A percentile compares a stretch with the other conserved stretches of the same genome.
Evolutionary conservation across 2,797 vertebrate species (phyloP).

Genomic region (Cynodonichthys magdalenae): DNA sequence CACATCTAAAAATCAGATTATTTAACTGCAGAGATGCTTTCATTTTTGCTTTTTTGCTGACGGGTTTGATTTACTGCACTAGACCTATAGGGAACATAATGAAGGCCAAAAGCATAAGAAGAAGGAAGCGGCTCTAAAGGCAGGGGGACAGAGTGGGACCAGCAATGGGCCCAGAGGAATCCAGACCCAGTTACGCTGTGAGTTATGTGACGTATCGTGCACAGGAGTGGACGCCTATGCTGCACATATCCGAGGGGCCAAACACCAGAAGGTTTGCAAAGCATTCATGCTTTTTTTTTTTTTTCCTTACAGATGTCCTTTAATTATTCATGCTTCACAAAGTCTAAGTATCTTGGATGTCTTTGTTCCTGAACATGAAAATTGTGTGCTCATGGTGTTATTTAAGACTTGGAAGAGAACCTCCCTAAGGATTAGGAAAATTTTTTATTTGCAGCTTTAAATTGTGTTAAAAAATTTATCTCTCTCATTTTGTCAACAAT

Average conservation of each 20-base stretch:
- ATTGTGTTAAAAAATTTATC: slow-evolving; percentile 8
- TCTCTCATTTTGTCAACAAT: slow-evolving; percentile 42
- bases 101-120: slow-evolving; percentile 90
- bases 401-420: slow-evolving; percentile 26
- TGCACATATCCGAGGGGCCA: slow-evolving; percentile 78
- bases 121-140: slow-evolving; percentile 83
- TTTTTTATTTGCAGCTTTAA: slow-evolving; percentile 38
- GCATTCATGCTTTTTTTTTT: background rate
- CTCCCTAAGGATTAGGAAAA: slow-evolving; percentile 28
- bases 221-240: slow-evolving; percentile 83
- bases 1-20: background rate
- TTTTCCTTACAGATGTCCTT: background rate
- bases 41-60: background rate
- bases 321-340: slow-evolving; percentile 5
- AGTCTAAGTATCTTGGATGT: background rate
- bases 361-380: slow-evolving; percentile 13
- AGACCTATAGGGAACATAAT: slow-evolving; percentile 86
- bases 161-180: slow-evolving; percentile 67
- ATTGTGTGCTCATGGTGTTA: slow-evolving; percentile 21
- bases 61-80: slow-evolving; percentile 13
- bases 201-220: slow-evolving; percentile 85
- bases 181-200: slow-evolving; percentile 81
- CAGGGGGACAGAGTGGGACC: slow-evolving; percentile 63
- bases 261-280: slow-evolving; percentile 82
- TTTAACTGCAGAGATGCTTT: background rate